A percentile compares a stretch with the other conserved stretches of the same genome.
Conservation (phyloP, 2,113 vertebrate species). For the Poecile atricapillus region DNA sequence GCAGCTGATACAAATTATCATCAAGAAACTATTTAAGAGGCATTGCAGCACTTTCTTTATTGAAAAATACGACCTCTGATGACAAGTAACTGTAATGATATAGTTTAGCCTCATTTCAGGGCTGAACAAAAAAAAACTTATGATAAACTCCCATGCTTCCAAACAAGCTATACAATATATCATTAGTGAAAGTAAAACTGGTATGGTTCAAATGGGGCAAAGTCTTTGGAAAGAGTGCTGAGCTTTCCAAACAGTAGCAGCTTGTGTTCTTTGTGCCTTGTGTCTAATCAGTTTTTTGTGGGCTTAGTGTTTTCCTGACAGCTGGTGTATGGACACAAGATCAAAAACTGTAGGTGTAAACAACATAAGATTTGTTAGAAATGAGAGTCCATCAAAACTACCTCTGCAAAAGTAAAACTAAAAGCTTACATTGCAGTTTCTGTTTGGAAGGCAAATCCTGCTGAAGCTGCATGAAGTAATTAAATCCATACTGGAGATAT, state of each 20-base stretch:
- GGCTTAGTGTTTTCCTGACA: not conserved
- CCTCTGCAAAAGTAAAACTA: not conserved
- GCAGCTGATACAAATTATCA: constrained; percentile 16
- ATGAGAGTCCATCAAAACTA: not conserved
- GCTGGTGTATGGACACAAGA: not conserved
- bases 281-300: not conserved
- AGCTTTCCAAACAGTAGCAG: not conserved
- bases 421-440: not conserved
- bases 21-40: constrained; percentile 21
- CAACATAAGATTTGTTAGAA: not conserved
- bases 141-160: not conserved
- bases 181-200: not conserved
- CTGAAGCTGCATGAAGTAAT: not conserved
- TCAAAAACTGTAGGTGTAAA: not conserved
- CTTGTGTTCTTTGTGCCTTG: not conserved
- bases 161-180: not conserved
- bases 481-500: not conserved
- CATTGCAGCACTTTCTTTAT: not conserved
- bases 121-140: not conserved
- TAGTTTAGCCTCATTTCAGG: constrained; percentile 13
- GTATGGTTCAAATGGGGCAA: not conserved
- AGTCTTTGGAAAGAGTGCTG: not conserved
- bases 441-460: not conserved
- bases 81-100: constrained; percentile 34
- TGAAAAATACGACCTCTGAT: constrained; percentile 32